Evolutionary conservation across 2,797 vertebrate species (phyloP), one percentile per base, ranked within the genome.

Genomic region (Todus mexicanus): DNA sequence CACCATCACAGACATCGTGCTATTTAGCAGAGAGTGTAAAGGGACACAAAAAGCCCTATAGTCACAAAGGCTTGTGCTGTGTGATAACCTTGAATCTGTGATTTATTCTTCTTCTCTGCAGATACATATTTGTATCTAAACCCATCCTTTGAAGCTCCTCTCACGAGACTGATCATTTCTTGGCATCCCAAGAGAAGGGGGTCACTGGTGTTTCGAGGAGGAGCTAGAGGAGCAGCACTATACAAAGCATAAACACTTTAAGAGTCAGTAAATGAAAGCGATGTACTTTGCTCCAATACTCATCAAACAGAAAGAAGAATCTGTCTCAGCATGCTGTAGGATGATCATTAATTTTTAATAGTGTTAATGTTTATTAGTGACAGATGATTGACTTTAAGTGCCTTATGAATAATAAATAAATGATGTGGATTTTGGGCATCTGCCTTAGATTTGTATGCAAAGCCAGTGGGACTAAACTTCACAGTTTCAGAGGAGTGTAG

Each of bases 301-400:
- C 87, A 96, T 97, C 95, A 97, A 96, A 95, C 53, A 95, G 86
- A 96, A 95, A 82, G 87, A 91, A 96, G 92, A 95, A 78, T 87
- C 87, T 90, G 92, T 96, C 94, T 97, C 93, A 84, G 94, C 59
- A 59, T 88, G 95, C 66, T 93, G 51, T 95, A 81, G 89, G 75
- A 96, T 93, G 93, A 95, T 93, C 91, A 85, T 94, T 97, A 96
- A 97, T 97, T 97, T 97, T 98, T 97, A 97, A 97, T 96, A 96
- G 93, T 94, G 96, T 93, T 97, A 96, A 97, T 97, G 95, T 97
- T 97, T 97, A 95, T 97, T 97, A 97, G 96, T 94, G 95, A 97
- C 94, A 95, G 96, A 95, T 97, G 95, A 97, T 96, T 96, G 95
- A 93, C 89, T 97, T 97, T 97, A 96, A 97, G 94, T 96, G 88